Conservation (phyloP, 2,113 vertebrate species). For the Cichladusa arquata region DNA sequence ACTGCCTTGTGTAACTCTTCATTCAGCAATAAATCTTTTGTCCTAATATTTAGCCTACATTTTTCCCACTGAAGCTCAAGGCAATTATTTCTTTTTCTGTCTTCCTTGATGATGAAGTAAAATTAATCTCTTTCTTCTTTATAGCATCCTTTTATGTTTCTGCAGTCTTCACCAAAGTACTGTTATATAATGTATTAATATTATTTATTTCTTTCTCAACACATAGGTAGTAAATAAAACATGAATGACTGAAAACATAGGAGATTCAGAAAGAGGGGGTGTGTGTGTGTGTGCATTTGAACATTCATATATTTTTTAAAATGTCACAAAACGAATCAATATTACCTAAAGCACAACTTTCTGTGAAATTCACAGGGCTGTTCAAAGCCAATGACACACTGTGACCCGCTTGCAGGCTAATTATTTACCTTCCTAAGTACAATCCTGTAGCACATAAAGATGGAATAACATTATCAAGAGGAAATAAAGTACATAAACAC, state of each 20-base stretch:
- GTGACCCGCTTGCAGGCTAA: not conserved
- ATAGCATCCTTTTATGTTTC: conserved; percentile 6
- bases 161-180: not conserved
- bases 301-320: not conserved
- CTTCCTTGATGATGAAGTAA: not conserved
- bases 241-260: not conserved
- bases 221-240: not conserved
- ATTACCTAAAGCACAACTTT: not conserved
- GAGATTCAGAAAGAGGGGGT: not conserved
- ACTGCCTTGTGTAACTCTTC: not conserved
- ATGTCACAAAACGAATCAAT: not conserved
- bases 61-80: not conserved
- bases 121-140: conserved; percentile 26
- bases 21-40: conserved; percentile 40
- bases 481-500: not conserved
- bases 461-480: not conserved
- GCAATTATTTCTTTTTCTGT: conserved; percentile 29
- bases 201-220: conserved; percentile 13
- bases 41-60: conserved; percentile 45
- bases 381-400: not conserved
- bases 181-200: not conserved
- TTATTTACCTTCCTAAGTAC: not conserved
- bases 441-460: not conserved
- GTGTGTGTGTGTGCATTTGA: not conserved
- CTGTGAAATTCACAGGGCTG: not conserved